These are phyloP conservation scores for Murina feae DNA, from an alignment of 2,113 vertebrate species.

Conservation along the genomic window DNA sequence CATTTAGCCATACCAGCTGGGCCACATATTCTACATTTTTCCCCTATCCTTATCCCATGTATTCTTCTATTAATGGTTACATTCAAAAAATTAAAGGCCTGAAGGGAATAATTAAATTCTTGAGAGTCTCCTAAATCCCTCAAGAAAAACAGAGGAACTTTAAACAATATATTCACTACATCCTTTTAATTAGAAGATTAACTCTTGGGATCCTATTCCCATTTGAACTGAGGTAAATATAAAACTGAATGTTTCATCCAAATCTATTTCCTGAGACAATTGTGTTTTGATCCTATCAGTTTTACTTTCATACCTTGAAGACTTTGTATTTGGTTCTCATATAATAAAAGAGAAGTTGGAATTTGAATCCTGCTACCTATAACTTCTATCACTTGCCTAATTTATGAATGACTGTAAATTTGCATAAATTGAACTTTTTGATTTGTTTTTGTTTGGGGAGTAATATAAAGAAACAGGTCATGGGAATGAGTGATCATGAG, in stretches of 20 bases:
- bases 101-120: background rate
- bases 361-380: background rate
- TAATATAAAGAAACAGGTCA: background rate
- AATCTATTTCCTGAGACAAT: background rate
- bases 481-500: fast-evolving
- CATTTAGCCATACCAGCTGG: no score
- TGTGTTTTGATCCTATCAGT: background rate
- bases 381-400: background rate
- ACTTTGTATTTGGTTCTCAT: background rate
- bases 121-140: background rate
- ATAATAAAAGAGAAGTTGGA: background rate
- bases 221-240: background rate
- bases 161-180: background rate
- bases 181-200: background rate
- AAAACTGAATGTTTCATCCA: background rate
- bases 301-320: background rate
- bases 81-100: background rate
- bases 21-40: background rate
- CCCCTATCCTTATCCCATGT: background rate
- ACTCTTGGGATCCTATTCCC: background rate
- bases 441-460: background rate
- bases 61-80: background rate
- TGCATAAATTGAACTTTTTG: background rate
- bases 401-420: background rate
- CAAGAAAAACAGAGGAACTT: background rate